phyloP scores from a whole-genome alignment of 2,888 invertebrate species.

The Leptinotarsa peninsularis region DNA sequence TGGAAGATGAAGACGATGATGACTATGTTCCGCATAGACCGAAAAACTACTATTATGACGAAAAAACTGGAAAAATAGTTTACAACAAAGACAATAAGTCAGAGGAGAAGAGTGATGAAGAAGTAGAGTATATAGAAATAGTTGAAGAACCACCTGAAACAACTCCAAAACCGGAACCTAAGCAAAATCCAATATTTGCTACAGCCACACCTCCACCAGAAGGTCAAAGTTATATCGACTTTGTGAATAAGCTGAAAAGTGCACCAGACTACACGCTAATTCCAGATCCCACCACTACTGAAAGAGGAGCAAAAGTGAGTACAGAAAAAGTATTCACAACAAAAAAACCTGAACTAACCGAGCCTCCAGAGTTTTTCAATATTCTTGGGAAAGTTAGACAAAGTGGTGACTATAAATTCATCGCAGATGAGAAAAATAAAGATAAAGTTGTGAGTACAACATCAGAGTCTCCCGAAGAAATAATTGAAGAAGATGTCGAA shows the following conservation, averaged over 20 bases:
- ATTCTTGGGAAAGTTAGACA: constrained; percentile 58
- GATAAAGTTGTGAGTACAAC: constrained; percentile 43
- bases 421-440: constrained; percentile 57
- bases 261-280: constrained; percentile 58
- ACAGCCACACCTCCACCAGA: constrained; percentile 54
- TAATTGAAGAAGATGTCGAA: constrained; percentile 48
- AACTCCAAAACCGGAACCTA: constrained; percentile 48
- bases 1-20: constrained; percentile 57
- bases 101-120: constrained; percentile 48
- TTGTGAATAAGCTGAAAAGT: constrained; percentile 57
- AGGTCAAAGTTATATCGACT: constrained; percentile 60
- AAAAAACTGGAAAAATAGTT: constrained; percentile 60
- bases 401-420: constrained; percentile 56
- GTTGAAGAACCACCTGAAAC: constrained; percentile 39
- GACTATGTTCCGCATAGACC: constrained; percentile 64
- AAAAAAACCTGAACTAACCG: constrained; percentile 50
- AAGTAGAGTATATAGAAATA: constrained; percentile 55
- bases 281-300: constrained; percentile 61
- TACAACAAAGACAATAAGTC: constrained; percentile 59
- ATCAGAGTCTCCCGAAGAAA: constrained; percentile 48
- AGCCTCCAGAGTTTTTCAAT: constrained; percentile 60
- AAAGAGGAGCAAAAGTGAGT: constrained; percentile 49
- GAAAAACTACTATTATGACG: constrained; percentile 63
- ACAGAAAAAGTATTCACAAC: constrained; percentile 50
- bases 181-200: constrained; percentile 51